A percentile compares a stretch with the other conserved stretches of the same genome.
Conservation (phyloP, 2,888 invertebrate genomes). For the Coenonympha glycerion region DNA sequence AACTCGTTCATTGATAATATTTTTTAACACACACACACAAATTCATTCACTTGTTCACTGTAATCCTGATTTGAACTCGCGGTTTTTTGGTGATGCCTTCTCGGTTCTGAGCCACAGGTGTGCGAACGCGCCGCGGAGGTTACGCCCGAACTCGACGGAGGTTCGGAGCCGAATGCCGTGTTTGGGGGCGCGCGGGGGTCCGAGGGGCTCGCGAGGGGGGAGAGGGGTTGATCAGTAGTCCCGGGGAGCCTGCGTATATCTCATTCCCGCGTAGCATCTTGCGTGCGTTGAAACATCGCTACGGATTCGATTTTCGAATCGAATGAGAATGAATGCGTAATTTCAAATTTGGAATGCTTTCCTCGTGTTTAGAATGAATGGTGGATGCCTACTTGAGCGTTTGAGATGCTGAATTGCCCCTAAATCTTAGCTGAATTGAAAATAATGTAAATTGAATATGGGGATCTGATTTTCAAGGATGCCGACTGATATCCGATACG, state of each 20-base stretch:
- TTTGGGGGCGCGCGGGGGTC: constrained; percentile 32
- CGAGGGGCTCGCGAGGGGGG: constrained; percentile 36
- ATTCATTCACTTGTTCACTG: constrained; percentile 12
- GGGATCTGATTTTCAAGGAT: too few species aligned
- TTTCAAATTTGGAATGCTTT: constrained; percentile 7
- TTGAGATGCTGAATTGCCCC: too few species aligned
- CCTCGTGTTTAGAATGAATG: constrained; percentile 11
- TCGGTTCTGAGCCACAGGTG: constrained; percentile 56
- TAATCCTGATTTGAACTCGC: constrained; percentile 12
- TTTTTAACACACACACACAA: constrained; percentile 3
- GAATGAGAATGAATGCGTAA: constrained; percentile 11
- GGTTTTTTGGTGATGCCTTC: constrained; percentile 9
- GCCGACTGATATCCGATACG: too few species aligned
- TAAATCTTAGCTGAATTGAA: too few species aligned
- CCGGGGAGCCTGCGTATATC: constrained; percentile 60
- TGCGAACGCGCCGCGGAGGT: constrained; percentile 23
- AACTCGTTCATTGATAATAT: constrained; percentile 9
- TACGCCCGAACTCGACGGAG: constrained; percentile 38
- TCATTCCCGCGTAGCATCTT: constrained; percentile 32
- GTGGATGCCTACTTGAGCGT: too few species aligned
- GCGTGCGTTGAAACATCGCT: constrained; percentile 22
- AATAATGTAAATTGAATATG: too few species aligned
- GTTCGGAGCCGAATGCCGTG: constrained; percentile 46
- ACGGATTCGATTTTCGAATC: constrained; percentile 16
- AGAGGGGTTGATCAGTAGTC: constrained; percentile 52